Evolutionary conservation across 2,888 invertebrate species (phyloP).

Genomic region (Andrena minutula): DNA sequence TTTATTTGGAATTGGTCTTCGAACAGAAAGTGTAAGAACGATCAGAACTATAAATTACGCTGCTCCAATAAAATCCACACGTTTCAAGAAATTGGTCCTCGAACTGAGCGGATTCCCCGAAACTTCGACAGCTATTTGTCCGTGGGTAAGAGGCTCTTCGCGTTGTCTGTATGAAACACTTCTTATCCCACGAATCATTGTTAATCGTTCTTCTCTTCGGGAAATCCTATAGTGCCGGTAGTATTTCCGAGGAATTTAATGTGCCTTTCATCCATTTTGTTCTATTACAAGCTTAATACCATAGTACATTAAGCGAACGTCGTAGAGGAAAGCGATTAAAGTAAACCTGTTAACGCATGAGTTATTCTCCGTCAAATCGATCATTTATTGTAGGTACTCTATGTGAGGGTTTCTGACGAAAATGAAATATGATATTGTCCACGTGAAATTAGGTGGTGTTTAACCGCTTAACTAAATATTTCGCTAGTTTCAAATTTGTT

Average conservation of each 20-base stretch:
- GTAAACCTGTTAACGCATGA: no score
- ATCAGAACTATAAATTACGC: conserved; percentile 47
- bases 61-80: conserved; percentile 21
- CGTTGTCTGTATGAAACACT: conserved; percentile 57
- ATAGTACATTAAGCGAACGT: neutral
- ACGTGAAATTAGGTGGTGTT: no score
- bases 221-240: conserved; percentile 3
- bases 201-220: conserved; percentile 54
- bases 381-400: no score
- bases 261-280: conserved; percentile 1
- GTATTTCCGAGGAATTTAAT: conserved; percentile 28
- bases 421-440: no score
- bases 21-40: conserved; percentile 35
- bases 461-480: no score
- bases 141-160: conserved; percentile 64
- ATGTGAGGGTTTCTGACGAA: no score
- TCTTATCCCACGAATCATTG: conserved; percentile 49
- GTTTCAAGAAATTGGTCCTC: conserved; percentile 55
- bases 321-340: no score
- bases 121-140: conserved; percentile 48
- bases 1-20: conserved; percentile 6
- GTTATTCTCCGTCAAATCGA: no score
- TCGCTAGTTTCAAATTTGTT: no score
- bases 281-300: neutral
- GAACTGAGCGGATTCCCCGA: conserved; percentile 50